These are phyloP conservation scores for Pararge aegeria DNA, from an alignment of 1,140 invertebrate genomes.

Conservation along the genomic window DNA sequence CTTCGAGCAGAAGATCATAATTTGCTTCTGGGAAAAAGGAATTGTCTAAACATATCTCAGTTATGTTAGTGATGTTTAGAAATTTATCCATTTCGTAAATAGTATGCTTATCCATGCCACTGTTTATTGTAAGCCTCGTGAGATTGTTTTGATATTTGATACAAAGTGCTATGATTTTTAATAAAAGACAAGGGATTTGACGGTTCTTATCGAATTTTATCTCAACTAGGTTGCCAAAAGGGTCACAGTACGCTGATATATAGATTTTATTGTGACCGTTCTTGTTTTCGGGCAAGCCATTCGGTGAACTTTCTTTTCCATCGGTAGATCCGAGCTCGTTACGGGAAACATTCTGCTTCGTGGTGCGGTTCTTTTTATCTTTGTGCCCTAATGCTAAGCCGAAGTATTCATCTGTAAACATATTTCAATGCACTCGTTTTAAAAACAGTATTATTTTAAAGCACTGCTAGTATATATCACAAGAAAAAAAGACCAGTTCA, in stretches of 20 bases:
- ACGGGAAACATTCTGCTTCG: conserved; percentile 26
- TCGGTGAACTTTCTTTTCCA: conserved; percentile 24
- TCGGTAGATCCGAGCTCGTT: conserved; percentile 25
- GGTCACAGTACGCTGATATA: conserved; percentile 37
- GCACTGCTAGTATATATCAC: no score
- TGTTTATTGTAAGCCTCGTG: conserved; percentile 39
- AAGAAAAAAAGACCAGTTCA: no score
- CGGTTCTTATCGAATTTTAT: conserved; percentile 44
- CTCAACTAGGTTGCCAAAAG: conserved; percentile 32
- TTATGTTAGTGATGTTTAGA: conserved; percentile 40
- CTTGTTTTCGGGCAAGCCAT: neutral
- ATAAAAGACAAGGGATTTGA: conserved; percentile 36
- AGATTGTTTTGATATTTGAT: conserved; percentile 38
- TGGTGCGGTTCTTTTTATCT: conserved; percentile 36
- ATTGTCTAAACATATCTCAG: conserved; percentile 48
- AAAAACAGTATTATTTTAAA: no score
- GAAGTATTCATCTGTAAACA: conserved; percentile 39
- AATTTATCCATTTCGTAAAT: conserved; percentile 49
- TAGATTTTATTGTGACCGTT: conserved; percentile 17
- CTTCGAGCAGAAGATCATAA: conserved; percentile 45
- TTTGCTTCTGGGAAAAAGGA: conserved; percentile 45
- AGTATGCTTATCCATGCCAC: conserved; percentile 34
- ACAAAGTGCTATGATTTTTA: conserved; percentile 46
- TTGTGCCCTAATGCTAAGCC: conserved; percentile 28
- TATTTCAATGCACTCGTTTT: neutral